Percentiles rank a stretch among this genome's conserved stretches.
Conservation (phyloP, 2,888 invertebrate species). For the Nemotelus nigrinus region DNA sequence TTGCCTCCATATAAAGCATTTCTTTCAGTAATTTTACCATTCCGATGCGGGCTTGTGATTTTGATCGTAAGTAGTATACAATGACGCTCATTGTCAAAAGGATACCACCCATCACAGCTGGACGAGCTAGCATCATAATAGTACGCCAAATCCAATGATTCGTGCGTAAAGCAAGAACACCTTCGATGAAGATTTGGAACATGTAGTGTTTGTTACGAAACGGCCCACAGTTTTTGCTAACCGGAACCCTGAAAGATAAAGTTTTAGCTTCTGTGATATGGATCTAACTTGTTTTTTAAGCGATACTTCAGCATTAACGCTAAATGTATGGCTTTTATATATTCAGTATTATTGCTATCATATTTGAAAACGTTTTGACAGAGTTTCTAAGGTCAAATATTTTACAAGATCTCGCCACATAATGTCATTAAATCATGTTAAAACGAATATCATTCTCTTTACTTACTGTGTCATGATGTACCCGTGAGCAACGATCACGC, state of each 20-base stretch:
- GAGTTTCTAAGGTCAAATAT: too few species aligned
- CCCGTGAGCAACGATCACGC: slow-evolving; percentile 70
- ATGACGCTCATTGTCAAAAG: slow-evolving; percentile 70
- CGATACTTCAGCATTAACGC: too few species aligned
- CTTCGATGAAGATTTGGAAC: slow-evolving; percentile 69
- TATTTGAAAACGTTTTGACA: too few species aligned
- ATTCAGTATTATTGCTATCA: too few species aligned
- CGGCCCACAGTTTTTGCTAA: slow-evolving; percentile 71
- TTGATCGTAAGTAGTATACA: slow-evolving; percentile 73
- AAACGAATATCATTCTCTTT: neutral
- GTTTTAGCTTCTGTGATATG: too few species aligned
- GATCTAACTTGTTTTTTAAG: too few species aligned
- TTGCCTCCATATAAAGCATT: slow-evolving; percentile 73
- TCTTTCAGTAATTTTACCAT: slow-evolving; percentile 72
- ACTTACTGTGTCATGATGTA: slow-evolving; percentile 73
- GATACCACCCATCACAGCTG: slow-evolving; percentile 71
- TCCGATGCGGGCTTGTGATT: slow-evolving; percentile 70
- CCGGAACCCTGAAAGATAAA: slow-evolving; percentile 65
- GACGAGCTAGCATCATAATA: slow-evolving; percentile 68
- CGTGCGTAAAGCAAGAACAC: slow-evolving; percentile 67
- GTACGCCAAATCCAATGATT: slow-evolving; percentile 65
- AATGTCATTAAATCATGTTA: too few species aligned
- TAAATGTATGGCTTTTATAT: too few species aligned
- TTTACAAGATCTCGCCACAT: too few species aligned
- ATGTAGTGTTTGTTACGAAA: slow-evolving; percentile 69